Evolutionary conservation across 1,140 invertebrate genomes (phyloP).

Genomic region (Patella vulgata): DNA sequence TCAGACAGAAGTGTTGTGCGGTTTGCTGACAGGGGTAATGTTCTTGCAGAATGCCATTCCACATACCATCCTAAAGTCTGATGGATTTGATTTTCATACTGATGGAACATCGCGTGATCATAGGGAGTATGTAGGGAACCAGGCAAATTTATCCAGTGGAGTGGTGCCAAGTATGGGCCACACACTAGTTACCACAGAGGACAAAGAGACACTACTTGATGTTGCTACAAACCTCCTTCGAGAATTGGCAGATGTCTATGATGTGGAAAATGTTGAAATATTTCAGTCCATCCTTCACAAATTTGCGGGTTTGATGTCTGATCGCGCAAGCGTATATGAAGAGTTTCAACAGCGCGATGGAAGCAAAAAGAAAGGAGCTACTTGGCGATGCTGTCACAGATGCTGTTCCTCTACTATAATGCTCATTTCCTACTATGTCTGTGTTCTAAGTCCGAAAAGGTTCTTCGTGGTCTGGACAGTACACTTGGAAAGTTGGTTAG

Average conservation of each 20-base stretch:
- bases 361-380: not conserved
- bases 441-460: not conserved
- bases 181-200: not conserved
- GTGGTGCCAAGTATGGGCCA: not conserved
- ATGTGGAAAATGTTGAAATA: not conserved
- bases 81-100: not conserved
- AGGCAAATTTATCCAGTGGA: not conserved
- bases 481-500: not conserved
- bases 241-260: not conserved
- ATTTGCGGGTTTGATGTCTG: constrained; percentile 3
- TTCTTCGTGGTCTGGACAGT: not conserved
- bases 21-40: too few species aligned
- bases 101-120: constrained; percentile 1
- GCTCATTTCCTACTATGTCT: constrained; percentile 7
- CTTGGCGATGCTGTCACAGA: not conserved
- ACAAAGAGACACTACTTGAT: not conserved
- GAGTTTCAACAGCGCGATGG: not conserved
- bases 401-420: constrained; percentile 11
- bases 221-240: not conserved
- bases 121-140: not conserved
- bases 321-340: constrained; percentile 12
- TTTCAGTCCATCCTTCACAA: not conserved
- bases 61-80: too few species aligned
- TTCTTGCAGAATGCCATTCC: too few species aligned
- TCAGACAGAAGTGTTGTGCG: too few species aligned